Evolutionary conservation across 2,113 vertebrate species (phyloP), one percentile per base, ranked within the genome.

Genomic region (Grammomys surdaster): DNA sequence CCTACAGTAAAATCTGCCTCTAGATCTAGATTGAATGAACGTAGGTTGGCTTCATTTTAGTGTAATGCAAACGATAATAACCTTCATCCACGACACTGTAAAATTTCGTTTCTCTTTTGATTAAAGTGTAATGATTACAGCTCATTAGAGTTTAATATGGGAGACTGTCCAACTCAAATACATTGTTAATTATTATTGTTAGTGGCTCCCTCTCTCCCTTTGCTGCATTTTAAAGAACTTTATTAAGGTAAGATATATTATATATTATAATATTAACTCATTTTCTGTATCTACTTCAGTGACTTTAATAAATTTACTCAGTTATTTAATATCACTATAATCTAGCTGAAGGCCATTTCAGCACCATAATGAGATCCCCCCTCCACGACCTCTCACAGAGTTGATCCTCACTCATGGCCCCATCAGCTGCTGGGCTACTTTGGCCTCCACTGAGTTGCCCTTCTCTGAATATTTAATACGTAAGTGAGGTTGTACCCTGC

Each of bases 211-310:
- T n/a, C 90, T 88, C 20, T 88, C 20, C n/a, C 14, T 88, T 91
- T 43, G 7, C 82, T 91, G 16, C 48, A 78, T 76, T 91, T 95
- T 95, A 84, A 90, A 93, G 24, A 82, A 31, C n/a, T 80, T 73
- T 88, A 69, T n/a, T 91, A 75, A 91, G n/a, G 36, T 82, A 22
- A 69, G 43, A 85, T 90, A 93, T 91, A 93, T 91, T 94, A 40
- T 17, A 40, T 70, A 46, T 46, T 33, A n/a, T 73, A 72, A 92
- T 9, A 89, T 78, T 84, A 10, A 81, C 36, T 94, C 8, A 51
- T 84, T 91, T 94, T 94, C n/a, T 89, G 48, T 76, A 26, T 84
- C 3, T 86, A 67, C 65, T 24, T 94, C 12, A 36, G 5, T 84
- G 48, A 9, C 63, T 56, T 91, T 90, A 94, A 76, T 75, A 91